Evolutionary conservation across 2,888 invertebrate genomes (phyloP).

Genomic region (Troilus luridus): DNA sequence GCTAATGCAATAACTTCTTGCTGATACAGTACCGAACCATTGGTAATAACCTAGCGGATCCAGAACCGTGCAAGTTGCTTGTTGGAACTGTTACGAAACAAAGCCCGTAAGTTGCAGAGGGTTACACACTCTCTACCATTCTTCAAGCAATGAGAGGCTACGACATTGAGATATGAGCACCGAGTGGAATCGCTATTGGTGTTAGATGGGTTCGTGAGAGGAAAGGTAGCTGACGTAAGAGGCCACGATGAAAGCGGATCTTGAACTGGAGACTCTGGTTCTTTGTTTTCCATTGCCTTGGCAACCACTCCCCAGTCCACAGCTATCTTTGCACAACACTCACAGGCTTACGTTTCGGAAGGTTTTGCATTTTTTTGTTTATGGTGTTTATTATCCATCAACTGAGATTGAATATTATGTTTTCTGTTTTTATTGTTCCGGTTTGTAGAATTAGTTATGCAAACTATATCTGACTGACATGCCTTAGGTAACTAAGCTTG

Average conservation of each 20-base stretch:
- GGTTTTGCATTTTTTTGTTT: not conserved
- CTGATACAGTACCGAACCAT: not conserved
- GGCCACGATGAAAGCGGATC: constrained; percentile 10
- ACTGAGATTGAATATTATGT: not conserved
- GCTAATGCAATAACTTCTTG: not conserved
- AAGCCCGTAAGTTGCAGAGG: not conserved
- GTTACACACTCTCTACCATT: constrained; percentile 9
- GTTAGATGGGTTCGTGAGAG: constrained; percentile 42
- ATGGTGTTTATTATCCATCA: not conserved
- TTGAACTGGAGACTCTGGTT: constrained; percentile 10
- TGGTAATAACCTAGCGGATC: not conserved
- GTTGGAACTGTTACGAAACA: not conserved
- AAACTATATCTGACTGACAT: not conserved
- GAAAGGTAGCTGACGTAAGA: constrained; percentile 25
- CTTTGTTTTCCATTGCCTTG: constrained; percentile 29
- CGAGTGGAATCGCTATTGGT: not conserved
- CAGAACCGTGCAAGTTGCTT: not conserved
- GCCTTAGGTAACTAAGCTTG: not conserved
- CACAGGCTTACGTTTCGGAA: not conserved
- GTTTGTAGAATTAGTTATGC: not conserved
- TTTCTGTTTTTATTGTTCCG: not conserved
- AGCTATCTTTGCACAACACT: not conserved
- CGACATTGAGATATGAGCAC: constrained; percentile 40
- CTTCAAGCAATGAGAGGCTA: not conserved
- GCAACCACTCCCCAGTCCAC: not conserved